Evolutionary conservation across 2,888 invertebrate genomes (phyloP).

Genomic region (Artemia sp.): DNA sequence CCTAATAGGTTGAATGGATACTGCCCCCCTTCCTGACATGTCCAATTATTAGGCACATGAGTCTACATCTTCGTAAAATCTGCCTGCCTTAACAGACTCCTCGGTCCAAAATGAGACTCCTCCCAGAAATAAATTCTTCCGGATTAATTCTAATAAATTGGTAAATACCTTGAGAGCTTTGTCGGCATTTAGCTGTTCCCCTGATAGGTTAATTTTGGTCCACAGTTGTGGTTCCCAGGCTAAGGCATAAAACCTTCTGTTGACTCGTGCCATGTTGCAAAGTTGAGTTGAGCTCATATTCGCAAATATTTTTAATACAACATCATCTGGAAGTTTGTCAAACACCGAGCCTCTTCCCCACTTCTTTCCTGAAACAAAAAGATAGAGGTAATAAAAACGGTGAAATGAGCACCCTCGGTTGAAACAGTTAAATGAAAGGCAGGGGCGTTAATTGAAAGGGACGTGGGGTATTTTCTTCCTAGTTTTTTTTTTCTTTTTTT

Average conservation of each 20-base stretch:
- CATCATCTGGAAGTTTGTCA: constrained; percentile 47
- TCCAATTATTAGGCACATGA: not conserved
- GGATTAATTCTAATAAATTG: not conserved
- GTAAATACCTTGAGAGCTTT: constrained; percentile 36
- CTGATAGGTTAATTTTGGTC: constrained; percentile 47
- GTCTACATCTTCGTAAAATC: not conserved
- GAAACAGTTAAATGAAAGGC: no score
- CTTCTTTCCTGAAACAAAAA: constrained; percentile 29
- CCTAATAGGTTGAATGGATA: no score
- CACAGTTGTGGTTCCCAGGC: constrained; percentile 61
- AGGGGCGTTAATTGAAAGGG: no score
- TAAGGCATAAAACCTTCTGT: constrained; percentile 53
- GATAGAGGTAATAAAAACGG: not conserved
- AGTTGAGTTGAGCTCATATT: constrained; percentile 52
- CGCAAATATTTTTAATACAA: constrained; percentile 49
- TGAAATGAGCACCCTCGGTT: no score
- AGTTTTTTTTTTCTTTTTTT: no score
- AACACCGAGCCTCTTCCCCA: constrained; percentile 32
- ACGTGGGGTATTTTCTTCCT: no score
- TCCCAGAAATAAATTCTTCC: not conserved
- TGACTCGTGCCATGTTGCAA: constrained; percentile 55
- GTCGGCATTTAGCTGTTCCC: constrained; percentile 45
- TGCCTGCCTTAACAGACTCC: not conserved
- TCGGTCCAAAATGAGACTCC: not conserved
- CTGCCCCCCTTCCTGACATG: no score